phyloP scores from a whole-genome alignment of 2,113 vertebrate species.

The western clawed frog (Xenopus tropicalis) region DNA sequence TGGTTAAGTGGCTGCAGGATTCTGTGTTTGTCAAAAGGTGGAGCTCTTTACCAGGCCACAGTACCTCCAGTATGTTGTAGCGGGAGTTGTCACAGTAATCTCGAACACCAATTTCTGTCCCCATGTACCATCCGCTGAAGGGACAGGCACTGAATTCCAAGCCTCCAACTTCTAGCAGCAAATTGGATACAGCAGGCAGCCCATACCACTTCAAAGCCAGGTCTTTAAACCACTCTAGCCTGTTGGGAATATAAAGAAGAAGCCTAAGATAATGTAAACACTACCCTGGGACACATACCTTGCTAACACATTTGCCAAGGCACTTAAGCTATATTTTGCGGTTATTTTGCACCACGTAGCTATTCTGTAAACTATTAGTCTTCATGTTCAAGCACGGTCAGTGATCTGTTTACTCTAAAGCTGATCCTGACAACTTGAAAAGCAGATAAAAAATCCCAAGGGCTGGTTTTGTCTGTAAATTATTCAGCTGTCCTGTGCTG shows the following conservation, averaged over 20 bases:
- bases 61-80: constrained; percentile 95
- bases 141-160: constrained; percentile 91
- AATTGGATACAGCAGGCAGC: constrained; percentile 89
- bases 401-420: too few relatives aligned
- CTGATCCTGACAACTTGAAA: too few relatives aligned
- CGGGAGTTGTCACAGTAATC: constrained; percentile 95
- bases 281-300: background rate
- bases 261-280: background rate
- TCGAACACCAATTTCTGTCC: constrained; percentile 93
- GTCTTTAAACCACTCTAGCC: constrained; percentile 92
- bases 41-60: constrained; percentile 34
- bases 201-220: constrained; percentile 92
- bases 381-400: too few relatives aligned
- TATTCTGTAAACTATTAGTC: too few relatives aligned
- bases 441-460: too few relatives aligned
- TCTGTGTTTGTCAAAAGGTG: constrained; percentile 36
- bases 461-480: too few relatives aligned
- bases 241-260: constrained; percentile 45
- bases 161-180: constrained; percentile 93
- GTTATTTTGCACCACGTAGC: too few relatives aligned
- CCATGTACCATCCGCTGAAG: constrained; percentile 99
- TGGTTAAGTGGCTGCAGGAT: background rate
- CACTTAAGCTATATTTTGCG: too few relatives aligned
- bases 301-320: too few relatives aligned
- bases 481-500: too few relatives aligned